phyloP scores from a whole-genome alignment of 2,797 vertebrate species.

The Adelosebastes latens region DNA sequence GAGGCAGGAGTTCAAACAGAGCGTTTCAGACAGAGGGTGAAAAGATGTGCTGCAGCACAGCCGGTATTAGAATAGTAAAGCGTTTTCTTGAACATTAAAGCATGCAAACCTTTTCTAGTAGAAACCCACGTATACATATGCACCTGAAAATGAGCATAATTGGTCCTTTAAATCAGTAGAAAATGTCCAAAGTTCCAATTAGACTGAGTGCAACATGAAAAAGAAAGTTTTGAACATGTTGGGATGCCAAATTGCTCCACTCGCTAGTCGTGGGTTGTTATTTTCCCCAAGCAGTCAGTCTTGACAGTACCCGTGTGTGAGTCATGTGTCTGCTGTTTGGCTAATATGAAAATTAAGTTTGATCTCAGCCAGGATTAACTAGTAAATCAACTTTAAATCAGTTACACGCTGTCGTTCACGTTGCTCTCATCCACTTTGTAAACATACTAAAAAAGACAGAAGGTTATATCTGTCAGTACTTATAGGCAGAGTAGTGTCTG shows the following conservation, averaged over 20 bases:
- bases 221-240: neutral
- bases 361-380: slow-evolving; percentile 32
- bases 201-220: neutral
- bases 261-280: neutral
- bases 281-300: neutral
- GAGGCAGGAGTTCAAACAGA: no score
- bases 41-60: no score
- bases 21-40: no score
- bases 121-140: no score
- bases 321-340: slow-evolving; percentile 51
- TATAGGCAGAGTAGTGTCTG: neutral
- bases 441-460: neutral
- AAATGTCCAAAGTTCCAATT: neutral
- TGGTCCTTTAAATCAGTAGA: neutral
- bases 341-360: slow-evolving; percentile 54
- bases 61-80: no score
- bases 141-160: no score
- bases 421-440: slow-evolving; percentile 24
- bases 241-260: neutral
- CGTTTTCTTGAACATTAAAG: no score
- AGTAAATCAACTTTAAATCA: slow-evolving; percentile 40
- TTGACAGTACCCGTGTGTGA: neutral
- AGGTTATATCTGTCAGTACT: neutral
- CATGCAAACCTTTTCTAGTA: no score
- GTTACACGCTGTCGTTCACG: slow-evolving; percentile 29